Evolutionary conservation across 2,888 invertebrate genomes (phyloP).

Genomic region (Tanytarsus gracilentus): DNA sequence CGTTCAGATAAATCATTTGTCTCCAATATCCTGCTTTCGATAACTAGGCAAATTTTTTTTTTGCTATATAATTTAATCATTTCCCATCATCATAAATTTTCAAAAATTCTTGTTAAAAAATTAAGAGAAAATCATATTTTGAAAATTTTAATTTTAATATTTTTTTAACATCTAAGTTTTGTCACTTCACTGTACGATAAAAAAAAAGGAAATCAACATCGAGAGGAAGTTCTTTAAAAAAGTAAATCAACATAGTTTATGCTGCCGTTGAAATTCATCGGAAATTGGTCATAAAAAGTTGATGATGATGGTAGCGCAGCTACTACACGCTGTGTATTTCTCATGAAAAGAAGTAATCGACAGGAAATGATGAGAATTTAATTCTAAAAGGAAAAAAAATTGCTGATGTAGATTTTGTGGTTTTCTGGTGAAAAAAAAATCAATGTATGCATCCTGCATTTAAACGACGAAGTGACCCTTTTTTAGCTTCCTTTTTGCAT

Average conservation of each 20-base stretch:
- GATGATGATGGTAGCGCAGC: neutral
- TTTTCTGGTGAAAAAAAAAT: neutral
- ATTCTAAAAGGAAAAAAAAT: neutral
- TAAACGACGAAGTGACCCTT: neutral
- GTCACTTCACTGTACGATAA: neutral
- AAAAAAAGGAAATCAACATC: slow-evolving; percentile 2
- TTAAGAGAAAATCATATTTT: neutral
- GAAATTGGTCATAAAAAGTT: slow-evolving; percentile 16
- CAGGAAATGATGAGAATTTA: neutral
- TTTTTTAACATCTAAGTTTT: neutral
- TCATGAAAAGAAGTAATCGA: neutral
- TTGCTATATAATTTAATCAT: too few relatives aligned
- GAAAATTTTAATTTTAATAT: neutral
- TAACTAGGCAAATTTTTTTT: too few relatives aligned
- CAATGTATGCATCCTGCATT: slow-evolving; percentile 12
- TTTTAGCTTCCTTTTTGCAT: slow-evolving; percentile 14
- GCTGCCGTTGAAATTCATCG: neutral
- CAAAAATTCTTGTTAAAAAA: neutral
- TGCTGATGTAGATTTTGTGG: slow-evolving; percentile 5
- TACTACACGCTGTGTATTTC: too few relatives aligned
- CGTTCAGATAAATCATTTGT: too few relatives aligned
- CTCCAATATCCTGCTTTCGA: too few relatives aligned
- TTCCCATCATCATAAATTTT: too few relatives aligned
- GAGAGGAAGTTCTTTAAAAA: neutral
- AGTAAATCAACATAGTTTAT: neutral